Evolutionary conservation across 2,888 invertebrate species (phyloP), one percentile per base, ranked within the genome.

Genomic region (Sphinx pinastri): DNA sequence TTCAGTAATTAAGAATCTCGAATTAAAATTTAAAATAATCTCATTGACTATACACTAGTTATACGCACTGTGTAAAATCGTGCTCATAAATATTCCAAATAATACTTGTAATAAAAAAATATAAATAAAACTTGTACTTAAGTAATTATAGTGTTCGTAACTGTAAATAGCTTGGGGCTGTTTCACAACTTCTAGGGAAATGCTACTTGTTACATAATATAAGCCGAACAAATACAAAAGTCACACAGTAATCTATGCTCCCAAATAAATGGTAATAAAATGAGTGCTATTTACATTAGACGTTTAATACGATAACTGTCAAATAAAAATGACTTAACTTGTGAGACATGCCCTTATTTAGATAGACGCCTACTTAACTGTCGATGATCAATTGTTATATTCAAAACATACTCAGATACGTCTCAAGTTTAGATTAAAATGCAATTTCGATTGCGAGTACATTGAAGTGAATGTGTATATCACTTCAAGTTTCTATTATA

Each of bases 141-240:
- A 71, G 14, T 14, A 19, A 54, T 3, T 55, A 3, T 55, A 60
- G 51, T 14, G 25, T 47, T 71, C 6, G n/a, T 13, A 47, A 59
- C 14, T 63, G 67, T 71, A 69, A 69, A 71, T 69, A 71, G 69
- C 69, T 67, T 71, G 60, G 14, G 14, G n/a, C 14, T 5, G n/a
- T 52, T n/a, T 52, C n/a, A 52, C n/a, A 52, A 25, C 25, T 25
- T 25, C 25, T 25, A 2, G n/a, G 7, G 6, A n/a, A 52, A 14
- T n/a, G 2, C n/a, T 1, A 14, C 52, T 3, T 6, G n/a, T n/a
- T 52, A 14, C 14, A 14, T 25, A 25, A 1, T 25, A 25, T 25
- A 25, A 25, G 25, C 25, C 25, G 25, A 25, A 2, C 25, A 2
- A 25, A 25, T 25, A 25, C 25, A 25, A 25, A 25, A 25, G 25